Base-by-base conservation (phyloP, 2,113 vertebrate genomes). In the Spea multiplicata region DNA sequence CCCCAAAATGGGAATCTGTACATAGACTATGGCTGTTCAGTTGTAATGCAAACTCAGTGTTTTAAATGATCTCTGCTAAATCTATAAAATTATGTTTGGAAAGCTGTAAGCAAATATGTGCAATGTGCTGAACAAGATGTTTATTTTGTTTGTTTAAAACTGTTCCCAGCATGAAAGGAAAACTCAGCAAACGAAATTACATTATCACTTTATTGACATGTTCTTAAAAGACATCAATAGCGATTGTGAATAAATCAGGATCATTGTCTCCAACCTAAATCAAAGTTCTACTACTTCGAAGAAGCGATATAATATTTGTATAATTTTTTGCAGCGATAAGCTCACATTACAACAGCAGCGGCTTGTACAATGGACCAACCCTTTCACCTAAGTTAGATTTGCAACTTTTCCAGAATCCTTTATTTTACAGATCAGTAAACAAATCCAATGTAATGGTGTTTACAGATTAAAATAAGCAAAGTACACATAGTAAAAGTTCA, bases 121-220 rank as follows among this genome's bases (percentile, higher is more conserved):
- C 87, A 76, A 81, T 52, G 86, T 76, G 45, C 67, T 85, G 14
- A 85, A 76, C 0, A 5, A 73, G 73, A 78, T 82, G 83, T 78
- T 87, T 73, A 73, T 82, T 84, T 65, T 86, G 83, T 78, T 87
- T 73, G 65, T 80, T 84, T 66, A 86, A 85, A 89, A 84, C 74
- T 83, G 85, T 78, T 61, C 30, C 8, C 13, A 30, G 77, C 86
- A 44, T 67, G 84, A 88, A 87, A 85, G 53, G 86, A 73, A 75
- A 82, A 87, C 73, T 83, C 50, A 87, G 77, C 62, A 5, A 75
- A 86, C 78, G 53, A 4, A 82, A 71, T 87, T 89, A 83, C 83
- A 66, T 86, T 82, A 87, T 86, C 62, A 48, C 68, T 82, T 83
- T 87, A 86, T 85, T 86, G 81, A 87, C 87, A 74, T 83, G 74